Conservation (phyloP, 35 echinoderm and acorn worm genomes). For the Anneissia japonica region DNA sequence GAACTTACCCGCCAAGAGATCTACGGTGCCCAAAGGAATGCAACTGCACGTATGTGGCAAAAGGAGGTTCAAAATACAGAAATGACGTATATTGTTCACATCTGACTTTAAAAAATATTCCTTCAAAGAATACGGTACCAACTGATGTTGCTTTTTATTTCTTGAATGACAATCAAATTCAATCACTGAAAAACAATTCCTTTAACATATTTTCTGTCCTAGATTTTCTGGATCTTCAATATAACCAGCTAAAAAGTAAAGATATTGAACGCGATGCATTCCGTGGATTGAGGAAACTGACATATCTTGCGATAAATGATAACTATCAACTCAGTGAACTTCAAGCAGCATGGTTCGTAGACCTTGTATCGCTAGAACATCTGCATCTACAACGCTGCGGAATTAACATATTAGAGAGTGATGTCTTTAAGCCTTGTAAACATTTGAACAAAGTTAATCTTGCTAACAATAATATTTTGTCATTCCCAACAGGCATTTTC, state of each 20-base stretch:
- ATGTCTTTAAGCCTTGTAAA: constrained; percentile 4
- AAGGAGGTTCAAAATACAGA: too few species aligned
- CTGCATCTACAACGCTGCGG: background rate
- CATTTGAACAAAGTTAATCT: background rate
- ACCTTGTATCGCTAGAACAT: background rate
- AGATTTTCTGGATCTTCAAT: background rate
- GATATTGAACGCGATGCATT: background rate
- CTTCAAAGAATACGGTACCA: background rate
- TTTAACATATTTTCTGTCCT: background rate
- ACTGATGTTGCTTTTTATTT: background rate
- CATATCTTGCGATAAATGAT: background rate
- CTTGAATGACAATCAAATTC: background rate
- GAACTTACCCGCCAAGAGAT: background rate
- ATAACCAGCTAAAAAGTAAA: background rate
- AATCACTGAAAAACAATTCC: background rate
- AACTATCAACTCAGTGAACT: background rate
- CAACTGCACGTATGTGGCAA: too few species aligned
- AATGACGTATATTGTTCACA: too few species aligned
- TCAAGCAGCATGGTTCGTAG: background rate
- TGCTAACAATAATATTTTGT: background rate
- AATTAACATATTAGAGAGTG: background rate
- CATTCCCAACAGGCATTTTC: background rate
- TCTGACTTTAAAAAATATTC: background rate
- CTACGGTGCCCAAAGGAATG: background rate
- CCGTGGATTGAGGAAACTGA: background rate